phyloP scores from a whole-genome alignment of 1,140 invertebrate genomes.

The Campoletis sonorensis region DNA sequence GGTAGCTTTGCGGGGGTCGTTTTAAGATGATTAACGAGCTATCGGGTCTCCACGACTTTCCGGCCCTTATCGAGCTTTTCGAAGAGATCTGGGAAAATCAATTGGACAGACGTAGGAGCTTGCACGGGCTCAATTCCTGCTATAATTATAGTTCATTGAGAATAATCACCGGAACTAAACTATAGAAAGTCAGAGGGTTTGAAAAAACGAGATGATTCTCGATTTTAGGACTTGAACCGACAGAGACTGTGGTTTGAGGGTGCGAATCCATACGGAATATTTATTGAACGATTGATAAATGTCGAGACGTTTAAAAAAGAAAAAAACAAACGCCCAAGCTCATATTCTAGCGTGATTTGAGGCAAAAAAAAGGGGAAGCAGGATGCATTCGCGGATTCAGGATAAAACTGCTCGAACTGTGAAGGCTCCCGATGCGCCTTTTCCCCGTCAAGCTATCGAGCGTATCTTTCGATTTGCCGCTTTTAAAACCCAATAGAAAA shows the following conservation, averaged over 20 bases:
- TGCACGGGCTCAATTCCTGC: background rate
- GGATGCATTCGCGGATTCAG: constrained; percentile 53
- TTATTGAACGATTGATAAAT: background rate
- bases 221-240: background rate
- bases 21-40: background rate
- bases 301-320: background rate
- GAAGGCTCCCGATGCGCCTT: constrained; percentile 49
- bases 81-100: background rate
- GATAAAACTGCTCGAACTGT: constrained; percentile 64
- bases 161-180: too few species aligned
- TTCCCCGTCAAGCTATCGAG: background rate
- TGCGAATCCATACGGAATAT: background rate
- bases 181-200: too few species aligned
- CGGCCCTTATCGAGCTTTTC: background rate
- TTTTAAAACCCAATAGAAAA: constrained; percentile 35
- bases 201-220: too few species aligned
- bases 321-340: background rate
- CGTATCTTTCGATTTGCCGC: constrained; percentile 57
- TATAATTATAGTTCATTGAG: too few species aligned
- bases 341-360: background rate
- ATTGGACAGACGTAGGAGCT: background rate
- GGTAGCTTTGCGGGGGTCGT: background rate
- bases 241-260: background rate
- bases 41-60: background rate
- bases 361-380: background rate